Evolutionary conservation across 2,797 vertebrate species (phyloP), one percentile per base, ranked within the genome.

Genomic region (Micromesistius poutassou): DNA sequence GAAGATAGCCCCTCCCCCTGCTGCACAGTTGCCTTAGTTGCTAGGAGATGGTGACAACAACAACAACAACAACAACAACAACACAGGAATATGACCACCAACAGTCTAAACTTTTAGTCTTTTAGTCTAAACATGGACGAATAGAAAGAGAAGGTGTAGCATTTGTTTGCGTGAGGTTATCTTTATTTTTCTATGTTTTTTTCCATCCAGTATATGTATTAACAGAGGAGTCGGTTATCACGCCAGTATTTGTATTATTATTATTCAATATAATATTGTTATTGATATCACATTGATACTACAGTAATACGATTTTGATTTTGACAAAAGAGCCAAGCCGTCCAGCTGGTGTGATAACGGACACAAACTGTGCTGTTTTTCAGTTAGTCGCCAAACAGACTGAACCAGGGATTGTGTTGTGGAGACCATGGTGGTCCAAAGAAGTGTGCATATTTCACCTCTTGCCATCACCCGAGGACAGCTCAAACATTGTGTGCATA

Each of bases 11-110:
- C 42, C 88, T 83, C 81, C 80, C 81, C 86, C 84, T 86, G 91
- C 92, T 95, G 96, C 81, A 87, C 84, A 85, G 91, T 92, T 95
- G 96, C 97, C 97, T 97, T 95, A 95, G 96, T 96, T 96, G 94
- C 96, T 95, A 94, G 93, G 95, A 96, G 95, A 95, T 85, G 89
- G 42, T 46, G 42, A 55, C 50, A 6, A 55, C 46, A 83, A 87
- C 93, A n/a, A n/a, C n/a, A n/a, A n/a, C n/a, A n/a, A n/a, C n/a
- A n/a, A n/a, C n/a, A 83, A 87, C 93, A 94, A 94, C 94, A 94
- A 94, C 95, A 93, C 94, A 35, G 33, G 33, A 35, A 35, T 35
- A 38, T 38, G 36, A 36, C 8, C 36, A 7, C 36, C 0, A 36
- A 95, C 94, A n/a, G n/a, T n/a, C n/a, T n/a, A n/a, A n/a, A n/a